Conservation (phyloP, 2,113 vertebrate species). For the Columbina picui region DNA sequence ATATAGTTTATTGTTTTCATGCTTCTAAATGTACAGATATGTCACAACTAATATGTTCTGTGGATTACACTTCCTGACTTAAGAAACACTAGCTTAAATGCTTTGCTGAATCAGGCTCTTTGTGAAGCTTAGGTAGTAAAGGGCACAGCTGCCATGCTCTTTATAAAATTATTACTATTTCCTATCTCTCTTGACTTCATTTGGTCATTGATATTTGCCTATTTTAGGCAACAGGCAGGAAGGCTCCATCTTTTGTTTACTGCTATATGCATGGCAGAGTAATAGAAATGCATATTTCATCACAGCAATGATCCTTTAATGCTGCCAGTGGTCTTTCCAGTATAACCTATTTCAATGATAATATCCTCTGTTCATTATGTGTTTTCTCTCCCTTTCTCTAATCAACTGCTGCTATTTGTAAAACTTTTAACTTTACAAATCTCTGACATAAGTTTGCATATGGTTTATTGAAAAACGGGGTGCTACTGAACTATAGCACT, state of each 20-base stretch:
- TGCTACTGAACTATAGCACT: constrained; percentile 53
- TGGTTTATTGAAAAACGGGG: constrained; percentile 40
- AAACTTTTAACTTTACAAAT: background rate
- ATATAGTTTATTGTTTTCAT: background rate
- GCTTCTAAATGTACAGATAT: background rate
- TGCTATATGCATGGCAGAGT: background rate
- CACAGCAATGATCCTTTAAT: background rate
- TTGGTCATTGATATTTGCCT: background rate
- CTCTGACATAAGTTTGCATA: background rate
- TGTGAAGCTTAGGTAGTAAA: background rate
- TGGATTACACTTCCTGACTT: background rate
- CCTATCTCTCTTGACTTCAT: background rate
- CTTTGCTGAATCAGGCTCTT: background rate
- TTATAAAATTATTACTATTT: background rate
- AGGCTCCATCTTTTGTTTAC: background rate
- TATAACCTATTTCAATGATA: constrained; percentile 30
- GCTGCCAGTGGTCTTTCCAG: background rate
- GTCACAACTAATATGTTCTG: background rate
- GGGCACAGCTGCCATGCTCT: background rate
- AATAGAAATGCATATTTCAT: background rate
- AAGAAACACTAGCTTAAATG: background rate
- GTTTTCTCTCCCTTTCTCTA: constrained; percentile 26
- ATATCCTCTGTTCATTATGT: constrained; percentile 2
- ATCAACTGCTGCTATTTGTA: constrained; percentile 5
- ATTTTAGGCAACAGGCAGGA: background rate